Conservation (phyloP, 2,888 invertebrate genomes). For the Neoscelio sp. region DNA sequence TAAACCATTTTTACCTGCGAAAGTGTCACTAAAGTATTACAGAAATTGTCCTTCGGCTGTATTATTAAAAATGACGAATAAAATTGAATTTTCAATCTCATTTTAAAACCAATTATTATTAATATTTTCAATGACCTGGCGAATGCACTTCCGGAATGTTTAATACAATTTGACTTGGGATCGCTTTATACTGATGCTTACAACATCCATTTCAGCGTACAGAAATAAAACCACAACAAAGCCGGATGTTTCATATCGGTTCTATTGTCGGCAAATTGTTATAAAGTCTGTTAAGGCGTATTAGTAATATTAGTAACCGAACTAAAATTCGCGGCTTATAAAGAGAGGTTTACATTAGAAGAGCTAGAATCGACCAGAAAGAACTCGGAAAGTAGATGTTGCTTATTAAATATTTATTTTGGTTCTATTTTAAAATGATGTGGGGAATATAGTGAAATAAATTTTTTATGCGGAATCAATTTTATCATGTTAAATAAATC, state of each 20-base stretch:
- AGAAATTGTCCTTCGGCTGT: no score
- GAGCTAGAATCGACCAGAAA: conserved; percentile 2
- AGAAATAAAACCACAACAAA: conserved; percentile 62
- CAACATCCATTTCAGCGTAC: conserved; percentile 8
- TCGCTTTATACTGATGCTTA: conserved; percentile 38
- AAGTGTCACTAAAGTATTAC: no score
- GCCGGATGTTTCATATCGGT: conserved; percentile 46
- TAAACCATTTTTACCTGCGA: no score
- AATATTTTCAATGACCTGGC: conserved; percentile 40
- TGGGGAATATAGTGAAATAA: conserved; percentile 36
- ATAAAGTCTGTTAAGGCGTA: conserved; percentile 50
- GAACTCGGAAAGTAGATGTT: neutral
- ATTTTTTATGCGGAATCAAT: no score
- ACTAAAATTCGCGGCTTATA: conserved; percentile 18
- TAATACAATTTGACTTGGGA: conserved; percentile 54
- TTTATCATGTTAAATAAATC: no score
- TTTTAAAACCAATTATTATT: conserved; percentile 34
- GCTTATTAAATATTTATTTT: conserved; percentile 45
- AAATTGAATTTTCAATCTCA: conserved; percentile 17
- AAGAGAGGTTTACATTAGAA: conserved; percentile 47
- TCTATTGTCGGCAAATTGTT: conserved; percentile 26
- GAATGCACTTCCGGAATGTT: conserved; percentile 44
- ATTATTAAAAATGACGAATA: no score
- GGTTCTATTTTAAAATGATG: conserved; percentile 31
- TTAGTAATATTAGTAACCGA: conserved; percentile 43